phyloP scores from a whole-genome alignment of 2,797 vertebrate species.

The Eulemur albifrons region DNA sequence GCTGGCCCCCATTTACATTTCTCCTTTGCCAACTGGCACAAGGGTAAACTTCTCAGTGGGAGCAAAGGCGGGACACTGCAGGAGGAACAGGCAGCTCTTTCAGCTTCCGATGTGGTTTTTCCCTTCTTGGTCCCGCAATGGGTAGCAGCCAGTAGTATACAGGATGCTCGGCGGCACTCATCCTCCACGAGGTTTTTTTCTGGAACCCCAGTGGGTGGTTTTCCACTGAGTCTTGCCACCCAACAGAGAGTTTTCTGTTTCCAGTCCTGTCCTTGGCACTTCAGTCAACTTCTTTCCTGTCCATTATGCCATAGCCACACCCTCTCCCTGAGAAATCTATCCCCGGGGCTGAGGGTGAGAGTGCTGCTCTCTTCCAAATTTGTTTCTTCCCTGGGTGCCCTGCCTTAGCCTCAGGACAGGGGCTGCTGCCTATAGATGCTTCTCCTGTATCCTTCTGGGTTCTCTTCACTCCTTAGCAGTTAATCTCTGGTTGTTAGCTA shows the following conservation, averaged over 20 bases:
- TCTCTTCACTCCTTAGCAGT: background rate
- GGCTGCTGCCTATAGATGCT: background rate
- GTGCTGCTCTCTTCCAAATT: background rate
- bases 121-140: background rate
- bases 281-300: background rate
- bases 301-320: rapidly evolving
- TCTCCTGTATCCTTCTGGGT: background rate
- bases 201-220: no score
- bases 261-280: background rate
- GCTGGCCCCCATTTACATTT: background rate
- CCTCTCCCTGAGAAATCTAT: background rate
- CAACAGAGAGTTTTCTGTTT: background rate
- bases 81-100: background rate
- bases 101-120: background rate
- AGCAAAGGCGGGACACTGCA: background rate
- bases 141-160: background rate
- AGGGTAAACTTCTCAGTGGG: background rate
- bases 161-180: background rate
- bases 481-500: background rate
- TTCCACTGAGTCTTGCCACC: background rate
- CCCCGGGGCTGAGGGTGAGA: rapidly evolving
- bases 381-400: background rate
- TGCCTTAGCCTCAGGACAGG: background rate
- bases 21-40: background rate
- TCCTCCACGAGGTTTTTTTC: background rate